Base-by-base conservation (phyloP, 2,797 vertebrate species). In the Tamandua tetradactyla region DNA sequence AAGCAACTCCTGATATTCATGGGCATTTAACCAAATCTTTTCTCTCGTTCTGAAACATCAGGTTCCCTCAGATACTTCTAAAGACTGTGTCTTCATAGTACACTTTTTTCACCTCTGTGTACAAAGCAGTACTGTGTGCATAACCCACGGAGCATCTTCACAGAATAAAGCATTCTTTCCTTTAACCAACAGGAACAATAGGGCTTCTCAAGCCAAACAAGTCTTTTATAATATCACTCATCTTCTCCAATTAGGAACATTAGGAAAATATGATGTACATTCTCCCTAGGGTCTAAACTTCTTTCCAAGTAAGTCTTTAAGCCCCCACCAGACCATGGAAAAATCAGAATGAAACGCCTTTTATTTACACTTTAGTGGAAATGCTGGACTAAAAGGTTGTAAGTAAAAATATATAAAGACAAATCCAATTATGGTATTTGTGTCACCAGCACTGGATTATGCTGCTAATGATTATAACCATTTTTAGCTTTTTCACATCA, bases 321-420 rank as follows among this genome's bases (percentile, higher is more conserved):
- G 68, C 32, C 91, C 79, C 4, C 32, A 49, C 3, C 94, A 30
- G 9, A 91, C 11, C 27, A 2, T 27, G 23, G 61, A n/a, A 75
- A 0, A 18, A 93, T 0, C 69, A 66, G 42, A 96, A 7, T 18
- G 18, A 25, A 78, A 85, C 86, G 3, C 42, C 35, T 95, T 85
- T 85, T 95, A 92, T 74, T 88, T 95, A n/a, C 0, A 89, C 25
- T 47, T 72, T 12, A 25, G 35, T 89, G 3, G 90, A 97, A 97
- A 88, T 11, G 17, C 49, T 69, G 91, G 47, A 64, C 6, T 87
- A 47, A 91, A 91, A 94, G 78, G 4, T 75, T 81, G 13, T 83
- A 79, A 81, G 55, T 89, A 82, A 94, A 91, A 81, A 93, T 92
- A 1, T 89, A 18, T 57, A 85, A 59, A 89, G 12, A 78, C 42